phyloP scores from a whole-genome alignment of 2,113 vertebrate species.

The Chelonoidis abingdonii region DNA sequence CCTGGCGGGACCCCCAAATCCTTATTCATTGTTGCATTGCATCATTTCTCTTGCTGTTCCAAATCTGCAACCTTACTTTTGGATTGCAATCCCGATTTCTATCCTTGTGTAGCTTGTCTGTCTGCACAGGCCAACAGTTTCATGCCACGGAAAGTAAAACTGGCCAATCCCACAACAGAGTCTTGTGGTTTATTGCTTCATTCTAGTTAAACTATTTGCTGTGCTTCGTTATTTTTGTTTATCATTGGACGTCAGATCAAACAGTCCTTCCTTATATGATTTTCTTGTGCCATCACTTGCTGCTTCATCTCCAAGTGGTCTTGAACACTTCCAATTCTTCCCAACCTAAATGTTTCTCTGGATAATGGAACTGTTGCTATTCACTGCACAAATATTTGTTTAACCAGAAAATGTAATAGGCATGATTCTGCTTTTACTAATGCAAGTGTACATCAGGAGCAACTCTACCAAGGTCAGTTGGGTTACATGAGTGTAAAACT shows the following conservation, averaged over 20 bases:
- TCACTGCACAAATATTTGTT: neutral
- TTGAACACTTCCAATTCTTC: neutral
- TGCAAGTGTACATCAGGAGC: neutral
- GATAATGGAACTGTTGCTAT: neutral
- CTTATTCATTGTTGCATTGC: neutral
- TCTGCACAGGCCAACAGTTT: constrained; percentile 29
- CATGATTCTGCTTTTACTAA: neutral
- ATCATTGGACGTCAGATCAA: constrained; percentile 8
- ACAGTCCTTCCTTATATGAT: constrained; percentile 6
- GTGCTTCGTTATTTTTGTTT: constrained; percentile 39
- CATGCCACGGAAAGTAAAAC: constrained; percentile 60
- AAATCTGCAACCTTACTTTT: constrained; percentile 51
- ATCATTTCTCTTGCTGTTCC: neutral
- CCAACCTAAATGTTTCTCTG: neutral
- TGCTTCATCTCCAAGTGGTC: neutral
- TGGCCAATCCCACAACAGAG: constrained; percentile 40
- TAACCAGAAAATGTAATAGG: neutral
- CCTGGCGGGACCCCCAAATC: constrained; percentile 21
- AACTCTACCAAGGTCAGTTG: neutral
- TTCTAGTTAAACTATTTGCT: constrained; percentile 44
- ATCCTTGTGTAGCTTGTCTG: neutral
- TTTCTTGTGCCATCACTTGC: neutral
- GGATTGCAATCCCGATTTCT: constrained; percentile 12
- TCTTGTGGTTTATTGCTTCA: constrained; percentile 8
- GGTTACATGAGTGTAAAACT: neutral